phyloP scores from a whole-genome alignment of 2,888 invertebrate species.

The Leistus spinibarbis region DNA sequence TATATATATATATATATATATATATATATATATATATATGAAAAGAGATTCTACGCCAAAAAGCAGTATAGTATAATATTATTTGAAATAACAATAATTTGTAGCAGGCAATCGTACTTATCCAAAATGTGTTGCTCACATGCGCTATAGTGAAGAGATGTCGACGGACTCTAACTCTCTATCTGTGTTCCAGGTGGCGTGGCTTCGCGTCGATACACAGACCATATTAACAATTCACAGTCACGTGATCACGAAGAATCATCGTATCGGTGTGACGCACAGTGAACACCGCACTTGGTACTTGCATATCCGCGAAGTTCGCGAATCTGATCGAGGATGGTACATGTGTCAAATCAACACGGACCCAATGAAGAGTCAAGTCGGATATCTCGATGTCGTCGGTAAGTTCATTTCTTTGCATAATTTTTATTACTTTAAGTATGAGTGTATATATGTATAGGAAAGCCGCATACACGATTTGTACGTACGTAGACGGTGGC shows the following conservation, averaged over 20 bases:
- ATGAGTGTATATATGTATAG: too few relatives aligned
- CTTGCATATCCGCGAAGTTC: slow-evolving; percentile 79
- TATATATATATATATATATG: too few relatives aligned
- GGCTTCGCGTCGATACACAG: slow-evolving; percentile 89
- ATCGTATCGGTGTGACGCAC: slow-evolving; percentile 79
- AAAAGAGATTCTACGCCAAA: too few relatives aligned
- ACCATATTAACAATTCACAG: slow-evolving; percentile 87
- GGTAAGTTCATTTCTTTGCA: slow-evolving; percentile 67
- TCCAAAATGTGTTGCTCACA: too few relatives aligned
- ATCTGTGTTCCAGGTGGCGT: slow-evolving; percentile 72
- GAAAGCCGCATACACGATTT: background rate
- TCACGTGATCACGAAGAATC: slow-evolving; percentile 90
- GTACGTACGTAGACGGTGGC: background rate
- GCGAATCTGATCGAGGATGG: slow-evolving; percentile 79
- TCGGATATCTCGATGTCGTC: slow-evolving; percentile 69
- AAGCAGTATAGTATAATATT: too few relatives aligned
- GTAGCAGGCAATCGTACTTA: too few relatives aligned
- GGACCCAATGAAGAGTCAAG: slow-evolving; percentile 77
- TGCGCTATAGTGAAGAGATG: too few relatives aligned
- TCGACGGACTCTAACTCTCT: too few relatives aligned
- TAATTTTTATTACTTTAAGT: too few relatives aligned
- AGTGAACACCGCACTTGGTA: slow-evolving; percentile 83
- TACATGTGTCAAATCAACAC: slow-evolving; percentile 82
- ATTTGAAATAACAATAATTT: too few relatives aligned
- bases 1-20: too few relatives aligned